Evolutionary conservation across 2,113 vertebrate genomes (phyloP).

Genomic region (Panthera uncia): DNA sequence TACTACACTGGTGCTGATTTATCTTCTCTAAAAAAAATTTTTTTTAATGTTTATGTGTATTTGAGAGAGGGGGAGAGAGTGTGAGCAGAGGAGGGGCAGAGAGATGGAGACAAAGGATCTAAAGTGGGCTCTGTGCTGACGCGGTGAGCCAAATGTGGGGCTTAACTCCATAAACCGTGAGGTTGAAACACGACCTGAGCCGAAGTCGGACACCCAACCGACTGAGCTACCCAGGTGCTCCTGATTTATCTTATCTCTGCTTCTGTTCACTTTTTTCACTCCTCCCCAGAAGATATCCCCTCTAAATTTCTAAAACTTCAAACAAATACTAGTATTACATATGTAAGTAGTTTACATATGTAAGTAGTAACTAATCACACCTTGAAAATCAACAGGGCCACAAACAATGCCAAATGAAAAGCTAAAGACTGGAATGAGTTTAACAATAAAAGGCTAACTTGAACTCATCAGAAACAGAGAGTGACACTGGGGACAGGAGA

Average conservation of each 20-base stretch:
- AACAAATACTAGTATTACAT: not conserved
- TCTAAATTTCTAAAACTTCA: not conserved
- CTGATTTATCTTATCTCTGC: not conserved
- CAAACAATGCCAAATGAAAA: not conserved
- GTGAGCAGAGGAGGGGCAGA: no score
- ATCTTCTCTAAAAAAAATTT: not conserved
- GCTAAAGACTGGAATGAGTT: not conserved
- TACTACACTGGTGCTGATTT: not conserved
- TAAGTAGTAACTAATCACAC: not conserved
- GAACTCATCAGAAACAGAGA: not conserved
- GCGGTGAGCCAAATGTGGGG: no score
- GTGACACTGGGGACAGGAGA: not conserved
- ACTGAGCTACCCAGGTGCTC: no score
- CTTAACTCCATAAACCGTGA: no score
- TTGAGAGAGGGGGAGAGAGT: no score
- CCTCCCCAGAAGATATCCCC: not conserved
- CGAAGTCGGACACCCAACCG: no score
- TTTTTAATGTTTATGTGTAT: no score
- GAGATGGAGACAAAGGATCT: no score
- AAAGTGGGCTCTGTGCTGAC: no score
- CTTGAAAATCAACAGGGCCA: not conserved
- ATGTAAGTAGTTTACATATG: not conserved
- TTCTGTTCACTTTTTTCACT: not conserved
- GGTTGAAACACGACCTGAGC: no score
- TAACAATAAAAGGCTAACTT: not conserved